A percentile compares a stretch with the other conserved stretches of the same genome.
These are phyloP conservation scores for Cladopsammia gracilis DNA, from an alignment of 64 coral and sea anemone species.

Conservation along the genomic window DNA sequence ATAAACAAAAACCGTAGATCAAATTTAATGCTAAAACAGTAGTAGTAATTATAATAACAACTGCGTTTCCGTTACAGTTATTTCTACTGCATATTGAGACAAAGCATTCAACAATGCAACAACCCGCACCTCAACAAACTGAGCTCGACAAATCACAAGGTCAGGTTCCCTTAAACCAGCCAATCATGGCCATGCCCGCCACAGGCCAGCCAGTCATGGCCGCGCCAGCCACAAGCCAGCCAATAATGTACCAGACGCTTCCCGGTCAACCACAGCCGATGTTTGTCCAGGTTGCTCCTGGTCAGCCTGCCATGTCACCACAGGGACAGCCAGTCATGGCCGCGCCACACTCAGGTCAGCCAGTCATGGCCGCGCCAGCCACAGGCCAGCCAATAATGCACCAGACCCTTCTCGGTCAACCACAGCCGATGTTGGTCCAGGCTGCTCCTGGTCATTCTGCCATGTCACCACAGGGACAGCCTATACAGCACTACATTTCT, in stretches of 20 bases:
- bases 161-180: too few species aligned
- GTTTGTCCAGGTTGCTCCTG: background rate
- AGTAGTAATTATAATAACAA: too few species aligned
- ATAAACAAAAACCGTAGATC: too few species aligned
- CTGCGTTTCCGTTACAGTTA: too few species aligned
- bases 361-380: background rate
- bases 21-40: too few species aligned
- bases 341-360: background rate
- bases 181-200: too few species aligned
- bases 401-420: background rate
- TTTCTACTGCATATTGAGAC: too few species aligned
- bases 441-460: background rate
- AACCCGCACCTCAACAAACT: too few species aligned
- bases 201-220: too few species aligned
- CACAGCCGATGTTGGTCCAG: background rate
- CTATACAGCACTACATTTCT: background rate
- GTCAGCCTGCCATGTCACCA: background rate
- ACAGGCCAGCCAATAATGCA: background rate
- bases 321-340: background rate
- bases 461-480: conserved; percentile 7
- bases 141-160: too few species aligned
- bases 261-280: conserved; percentile 3
- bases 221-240: background rate
- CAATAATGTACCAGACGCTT: background rate
- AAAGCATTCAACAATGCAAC: too few species aligned